Evolutionary conservation across 2,888 invertebrate species (phyloP).

Genomic region (Plebejus melissa): DNA sequence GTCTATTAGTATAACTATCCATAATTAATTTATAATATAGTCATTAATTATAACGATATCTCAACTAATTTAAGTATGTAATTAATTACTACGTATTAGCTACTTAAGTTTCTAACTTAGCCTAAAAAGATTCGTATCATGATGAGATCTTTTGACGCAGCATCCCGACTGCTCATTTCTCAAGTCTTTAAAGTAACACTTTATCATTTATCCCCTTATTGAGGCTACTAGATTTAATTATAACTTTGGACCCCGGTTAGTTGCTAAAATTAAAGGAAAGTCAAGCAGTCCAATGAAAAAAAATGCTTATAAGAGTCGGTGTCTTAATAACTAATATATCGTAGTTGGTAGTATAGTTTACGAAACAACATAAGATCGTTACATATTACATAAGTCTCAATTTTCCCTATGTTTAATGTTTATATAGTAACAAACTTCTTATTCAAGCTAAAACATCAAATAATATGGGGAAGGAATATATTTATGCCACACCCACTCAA

Average conservation of each 20-base stretch:
- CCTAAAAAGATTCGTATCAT: slow-evolving; percentile 19
- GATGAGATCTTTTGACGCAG: not conserved
- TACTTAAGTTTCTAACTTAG: slow-evolving; percentile 19
- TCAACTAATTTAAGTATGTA: slow-evolving; percentile 19
- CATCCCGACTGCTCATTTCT: not conserved
- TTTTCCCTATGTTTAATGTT: too few species aligned
- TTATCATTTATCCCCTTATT: not conserved
- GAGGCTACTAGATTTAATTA: not conserved
- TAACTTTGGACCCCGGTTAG: not conserved
- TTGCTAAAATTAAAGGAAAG: too few species aligned
- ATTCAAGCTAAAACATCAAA: not conserved
- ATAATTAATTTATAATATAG: slow-evolving; percentile 19
- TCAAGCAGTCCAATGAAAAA: too few species aligned
- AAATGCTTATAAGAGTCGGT: too few species aligned
- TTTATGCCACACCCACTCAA: not conserved
- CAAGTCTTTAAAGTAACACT: not conserved
- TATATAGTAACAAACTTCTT: not conserved
- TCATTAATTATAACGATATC: slow-evolving; percentile 22
- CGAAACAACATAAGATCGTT: not conserved
- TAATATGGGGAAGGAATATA: not conserved
- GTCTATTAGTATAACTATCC: slow-evolving; percentile 10
- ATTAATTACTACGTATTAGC: slow-evolving; percentile 24
- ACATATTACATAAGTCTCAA: too few species aligned
- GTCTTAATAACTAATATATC: too few species aligned
- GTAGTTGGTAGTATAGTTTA: not conserved